Conservation (phyloP, 2,113 vertebrate species). For the Lophochroa leadbeateri region DNA sequence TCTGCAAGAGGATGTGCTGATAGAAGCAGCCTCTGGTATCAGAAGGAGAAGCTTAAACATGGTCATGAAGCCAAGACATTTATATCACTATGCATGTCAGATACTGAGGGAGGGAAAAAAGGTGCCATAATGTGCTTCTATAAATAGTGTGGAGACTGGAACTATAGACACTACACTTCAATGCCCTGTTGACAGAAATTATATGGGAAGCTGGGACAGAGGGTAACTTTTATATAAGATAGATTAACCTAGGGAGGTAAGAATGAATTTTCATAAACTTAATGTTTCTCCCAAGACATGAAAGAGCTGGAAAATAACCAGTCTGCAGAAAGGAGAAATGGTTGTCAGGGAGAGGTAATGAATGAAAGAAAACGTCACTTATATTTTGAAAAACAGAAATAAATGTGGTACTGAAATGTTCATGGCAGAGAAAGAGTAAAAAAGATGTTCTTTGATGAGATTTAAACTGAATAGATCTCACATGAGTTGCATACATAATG, state of each 20-base stretch:
- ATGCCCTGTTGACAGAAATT: not conserved
- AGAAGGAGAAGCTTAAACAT: not conserved
- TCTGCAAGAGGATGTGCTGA: not conserved
- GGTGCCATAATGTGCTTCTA: not conserved
- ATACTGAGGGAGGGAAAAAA: not conserved
- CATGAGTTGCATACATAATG: not conserved
- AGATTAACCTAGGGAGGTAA: conserved; percentile 12
- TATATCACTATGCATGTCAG: not conserved
- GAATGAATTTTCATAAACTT: conserved; percentile 27
- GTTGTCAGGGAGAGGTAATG: not conserved
- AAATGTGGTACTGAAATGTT: not conserved
- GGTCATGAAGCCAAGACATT: not conserved
- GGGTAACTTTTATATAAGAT: not conserved
- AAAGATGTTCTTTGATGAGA: not conserved
- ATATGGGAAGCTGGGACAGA: not conserved
- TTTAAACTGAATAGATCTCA: not conserved
- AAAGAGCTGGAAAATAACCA: not conserved
- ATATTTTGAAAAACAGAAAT: not conserved
- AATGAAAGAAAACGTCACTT: not conserved
- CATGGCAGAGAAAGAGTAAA: not conserved
- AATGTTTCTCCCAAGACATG: not conserved
- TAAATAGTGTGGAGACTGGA: not conserved
- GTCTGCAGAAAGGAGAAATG: not conserved
- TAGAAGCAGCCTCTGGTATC: not conserved
- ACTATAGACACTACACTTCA: conserved; percentile 5